Percentiles rank a stretch among this genome's conserved stretches.
phyloP scores from a whole-genome alignment of 2,888 invertebrate genomes.

The Itoplectis maculator region DNA sequence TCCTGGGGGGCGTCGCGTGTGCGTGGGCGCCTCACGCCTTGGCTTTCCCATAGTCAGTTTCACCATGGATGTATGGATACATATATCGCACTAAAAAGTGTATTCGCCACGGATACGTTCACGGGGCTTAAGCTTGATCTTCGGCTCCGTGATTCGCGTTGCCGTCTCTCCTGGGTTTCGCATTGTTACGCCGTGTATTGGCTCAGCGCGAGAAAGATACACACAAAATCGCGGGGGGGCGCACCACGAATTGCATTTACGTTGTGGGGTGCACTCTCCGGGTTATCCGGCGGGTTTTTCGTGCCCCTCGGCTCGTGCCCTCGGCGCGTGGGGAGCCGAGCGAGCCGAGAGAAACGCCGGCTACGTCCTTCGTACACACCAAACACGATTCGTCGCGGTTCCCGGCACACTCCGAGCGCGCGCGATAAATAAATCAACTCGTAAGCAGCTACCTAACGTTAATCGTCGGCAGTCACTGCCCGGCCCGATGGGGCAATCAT shows the following conservation, averaged over 20 bases:
- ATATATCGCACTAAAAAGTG: slow-evolving; percentile 43
- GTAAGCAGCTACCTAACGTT: slow-evolving; percentile 79
- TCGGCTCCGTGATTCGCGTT: slow-evolving; percentile 57
- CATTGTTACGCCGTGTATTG: slow-evolving; percentile 15
- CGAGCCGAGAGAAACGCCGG: too few species aligned
- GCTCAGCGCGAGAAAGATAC: slow-evolving; percentile 61
- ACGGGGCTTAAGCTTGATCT: slow-evolving; percentile 65
- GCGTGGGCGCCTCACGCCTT: slow-evolving; percentile 27
- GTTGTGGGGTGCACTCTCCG: slow-evolving; percentile 46
- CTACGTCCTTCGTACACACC: slow-evolving; percentile 17
- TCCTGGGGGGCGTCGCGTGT: slow-evolving; percentile 47
- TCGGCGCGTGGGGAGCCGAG: too few species aligned
- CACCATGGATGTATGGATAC: too few species aligned
- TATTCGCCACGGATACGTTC: slow-evolving; percentile 60
- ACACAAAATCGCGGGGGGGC: too few species aligned
- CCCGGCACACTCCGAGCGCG: slow-evolving; percentile 76
- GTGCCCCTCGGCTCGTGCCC: slow-evolving; percentile 48
- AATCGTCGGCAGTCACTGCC: slow-evolving; percentile 35
- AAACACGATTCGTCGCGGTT: slow-evolving; percentile 80
- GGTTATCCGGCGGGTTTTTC: slow-evolving; percentile 65
- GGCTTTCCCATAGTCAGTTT: slow-evolving; percentile 62
- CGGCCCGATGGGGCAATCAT: background rate
- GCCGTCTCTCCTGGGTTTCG: slow-evolving; percentile 36
- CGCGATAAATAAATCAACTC: slow-evolving; percentile 83
- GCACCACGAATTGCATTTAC: slow-evolving; percentile 35